Evolutionary conservation across 2,888 invertebrate genomes (phyloP), one percentile per base, ranked within the genome.

Genomic region (Drosophila prostipennis): DNA sequence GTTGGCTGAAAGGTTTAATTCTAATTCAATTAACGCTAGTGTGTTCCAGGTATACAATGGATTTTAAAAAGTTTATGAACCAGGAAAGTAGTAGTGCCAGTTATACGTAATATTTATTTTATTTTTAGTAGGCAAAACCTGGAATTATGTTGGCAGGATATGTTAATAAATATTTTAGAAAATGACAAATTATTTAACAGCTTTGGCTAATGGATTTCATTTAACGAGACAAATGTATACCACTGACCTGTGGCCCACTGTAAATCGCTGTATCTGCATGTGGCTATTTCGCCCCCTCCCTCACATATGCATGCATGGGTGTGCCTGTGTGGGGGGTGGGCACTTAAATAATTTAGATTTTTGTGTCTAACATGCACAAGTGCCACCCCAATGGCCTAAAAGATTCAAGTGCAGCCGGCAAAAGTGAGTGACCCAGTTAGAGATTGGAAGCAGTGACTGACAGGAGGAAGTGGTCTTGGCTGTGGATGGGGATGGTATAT

Each of bases 291-390:
- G 34, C 23, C 29, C 26, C 46, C 69, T 48, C 16, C 29, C 32
- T 7, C 14, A 37, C 59, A 58, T 39, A 37, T 32, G 59, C n/a
- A 59, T 29, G 39, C 32, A 29, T 14, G 39, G 40, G 59, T 32
- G 68, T 51, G 55, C 40, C 26, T 29, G 53, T 54, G 49, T 58
- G 56, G 56, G 73, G 42, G 54, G 52, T 48, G 52, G 83, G 78
- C 86, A 89, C 85, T 85, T 89, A 89, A 85, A 85, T 85, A 89
- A 85, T 85, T 89, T 89, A 89, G 83, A 85, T 89, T 88, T 85
- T 89, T 88, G 89, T 85, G 89, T 89, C 89, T 85, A 88, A 85
- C 89, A 87, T 85, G 89, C 89, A 83, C 87, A 89, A 88, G 84
- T 86, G 78, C 78, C 80, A 75, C 78, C 71, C 72, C 54, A 86